Evolutionary conservation across 2,888 invertebrate genomes (phyloP), one percentile per base, ranked within the genome.

Genomic region (Colostygia pectinataria): DNA sequence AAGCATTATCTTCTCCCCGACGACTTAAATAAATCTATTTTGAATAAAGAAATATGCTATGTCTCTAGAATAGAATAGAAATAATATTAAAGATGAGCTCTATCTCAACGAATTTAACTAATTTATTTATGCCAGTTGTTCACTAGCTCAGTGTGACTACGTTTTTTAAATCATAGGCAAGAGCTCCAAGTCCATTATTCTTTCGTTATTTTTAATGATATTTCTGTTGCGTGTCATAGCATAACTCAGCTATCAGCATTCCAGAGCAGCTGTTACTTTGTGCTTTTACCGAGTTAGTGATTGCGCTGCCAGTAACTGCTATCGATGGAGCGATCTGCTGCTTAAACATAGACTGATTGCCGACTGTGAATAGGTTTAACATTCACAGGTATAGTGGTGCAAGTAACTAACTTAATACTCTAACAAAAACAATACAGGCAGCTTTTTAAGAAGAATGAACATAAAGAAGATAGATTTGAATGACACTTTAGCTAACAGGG

Each of bases 271-370:
- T 40, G 33, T 34, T 28, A 20, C 33, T 23, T 29, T 46, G 27
- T 37, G 13, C 27, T 31, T 13, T 29, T 33, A 27, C 8, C 29
- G 9, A 37, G 43, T 38, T 25, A 38, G 28, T 20, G 46, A 39
- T 33, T 13, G 38, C 38, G 12, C 25, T 25, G 32, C n/a, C 23
- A 10, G 28, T 24, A 9, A 7, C 12, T 25, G 39, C 12, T 36
- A 44, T 48, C 53, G 2, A 29, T 23, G 20, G 36, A 29, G 36
- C 33, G 14, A 51, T 51, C 51, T 37, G 40, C 38, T 53, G 45
- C 40, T 45, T 42, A 49, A 48, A 42, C 53, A 46, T 42, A 28
- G 44, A 45, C 42, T 54, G 50, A 50, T 54, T 45, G 49, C 32
- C 5, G 20, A 29, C 28, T 27, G 37, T 12, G 45, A 37, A 47